These are phyloP conservation scores for Macrosteles quadrilineatus DNA, from an alignment of 1,140 invertebrate genomes.

Conservation along the genomic window DNA sequence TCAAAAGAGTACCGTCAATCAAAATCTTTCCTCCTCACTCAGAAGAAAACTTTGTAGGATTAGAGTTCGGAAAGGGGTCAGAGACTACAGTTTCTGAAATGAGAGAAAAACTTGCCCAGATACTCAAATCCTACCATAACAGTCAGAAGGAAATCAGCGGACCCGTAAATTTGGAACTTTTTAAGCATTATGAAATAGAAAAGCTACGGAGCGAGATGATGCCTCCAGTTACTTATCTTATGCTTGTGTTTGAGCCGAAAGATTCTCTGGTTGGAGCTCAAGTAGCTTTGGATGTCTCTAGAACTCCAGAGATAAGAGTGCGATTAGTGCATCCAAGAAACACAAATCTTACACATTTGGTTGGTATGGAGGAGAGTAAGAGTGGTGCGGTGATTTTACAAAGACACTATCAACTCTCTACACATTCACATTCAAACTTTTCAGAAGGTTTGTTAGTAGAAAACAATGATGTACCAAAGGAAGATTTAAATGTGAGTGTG, in stretches of 20 bases:
- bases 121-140: not conserved
- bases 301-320: conserved; percentile 44
- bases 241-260: conserved; percentile 57
- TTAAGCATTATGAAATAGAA: conserved; percentile 51
- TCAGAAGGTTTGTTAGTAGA: too few relatives aligned
- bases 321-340: not conserved
- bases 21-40: conserved; percentile 70
- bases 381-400: not conserved
- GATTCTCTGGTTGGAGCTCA: conserved; percentile 22
- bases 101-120: conserved; percentile 59
- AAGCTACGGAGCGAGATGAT: conserved; percentile 53
- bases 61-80: conserved; percentile 55
- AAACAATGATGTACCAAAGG: too few relatives aligned
- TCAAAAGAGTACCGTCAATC: conserved; percentile 83
- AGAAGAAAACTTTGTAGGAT: conserved; percentile 59
- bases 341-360: not conserved
- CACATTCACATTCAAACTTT: too few relatives aligned
- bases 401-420: not conserved
- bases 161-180: conserved; percentile 58
- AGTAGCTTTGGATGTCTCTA: conserved; percentile 58
- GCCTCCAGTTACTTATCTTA: conserved; percentile 49
- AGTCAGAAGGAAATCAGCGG: conserved; percentile 53
- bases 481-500: too few relatives aligned
- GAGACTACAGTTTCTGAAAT: conserved; percentile 56
- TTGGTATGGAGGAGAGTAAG: not conserved